Evolutionary conservation across 2,888 invertebrate genomes (phyloP).

Genomic region (Protula sp.): DNA sequence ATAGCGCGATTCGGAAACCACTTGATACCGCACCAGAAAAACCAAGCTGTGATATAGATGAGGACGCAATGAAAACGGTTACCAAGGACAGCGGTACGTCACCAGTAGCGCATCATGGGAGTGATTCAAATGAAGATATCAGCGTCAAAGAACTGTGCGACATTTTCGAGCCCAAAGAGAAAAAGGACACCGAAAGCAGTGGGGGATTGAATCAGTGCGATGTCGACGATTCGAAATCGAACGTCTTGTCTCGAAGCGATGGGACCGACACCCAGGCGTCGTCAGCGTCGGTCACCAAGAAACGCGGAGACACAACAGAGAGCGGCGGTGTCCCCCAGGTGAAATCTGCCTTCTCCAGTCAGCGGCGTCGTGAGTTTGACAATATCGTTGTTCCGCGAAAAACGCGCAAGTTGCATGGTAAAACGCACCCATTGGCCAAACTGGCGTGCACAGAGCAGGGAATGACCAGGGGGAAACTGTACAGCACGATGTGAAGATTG

Average conservation of each 20-base stretch:
- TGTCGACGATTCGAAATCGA: background rate
- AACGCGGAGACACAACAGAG: background rate
- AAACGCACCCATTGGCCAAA: conserved; percentile 85
- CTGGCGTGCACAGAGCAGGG: conserved; percentile 53
- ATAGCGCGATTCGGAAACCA: no score
- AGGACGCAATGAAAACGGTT: no score
- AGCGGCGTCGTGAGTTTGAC: background rate
- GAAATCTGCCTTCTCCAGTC: background rate
- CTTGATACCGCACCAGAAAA: background rate
- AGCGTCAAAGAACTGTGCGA: background rate
- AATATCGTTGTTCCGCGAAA: no score
- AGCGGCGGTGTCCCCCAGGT: background rate
- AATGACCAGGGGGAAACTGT: no score
- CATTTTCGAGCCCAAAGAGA: background rate
- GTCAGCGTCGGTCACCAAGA: background rate
- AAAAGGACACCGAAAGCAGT: background rate
- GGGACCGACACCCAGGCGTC: background rate
- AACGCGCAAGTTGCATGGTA: conserved; percentile 69
- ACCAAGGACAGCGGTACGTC: background rate
- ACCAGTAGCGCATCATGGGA: background rate
- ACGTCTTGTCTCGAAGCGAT: background rate
- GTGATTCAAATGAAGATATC: background rate
- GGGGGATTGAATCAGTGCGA: no score
- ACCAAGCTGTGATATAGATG: background rate
- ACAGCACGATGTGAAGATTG: no score